Evolutionary conservation across 2,888 invertebrate genomes (phyloP).

Genomic region (Hypsopygia costalis): DNA sequence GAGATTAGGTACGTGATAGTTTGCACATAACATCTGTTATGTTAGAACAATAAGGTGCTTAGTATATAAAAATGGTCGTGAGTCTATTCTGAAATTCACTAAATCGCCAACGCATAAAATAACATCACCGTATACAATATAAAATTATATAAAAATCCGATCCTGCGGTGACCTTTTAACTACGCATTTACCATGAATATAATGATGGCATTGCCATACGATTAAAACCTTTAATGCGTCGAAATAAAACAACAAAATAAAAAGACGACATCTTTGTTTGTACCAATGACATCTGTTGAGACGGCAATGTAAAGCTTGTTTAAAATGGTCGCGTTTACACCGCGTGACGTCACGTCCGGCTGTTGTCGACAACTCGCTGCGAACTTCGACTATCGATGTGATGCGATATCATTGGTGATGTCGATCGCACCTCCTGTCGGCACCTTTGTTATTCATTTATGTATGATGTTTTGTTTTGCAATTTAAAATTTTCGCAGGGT

Average conservation of each 20-base stretch:
- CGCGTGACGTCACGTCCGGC: conserved; percentile 73
- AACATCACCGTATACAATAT: not conserved
- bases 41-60: too few species aligned
- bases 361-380: conserved; percentile 37
- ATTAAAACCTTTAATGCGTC: conserved; percentile 41
- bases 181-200: conserved; percentile 64
- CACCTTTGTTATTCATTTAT: conserved; percentile 70
- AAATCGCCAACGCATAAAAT: too few species aligned
- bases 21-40: too few species aligned
- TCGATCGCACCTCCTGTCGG: conserved; percentile 73
- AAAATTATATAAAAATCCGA: conserved; percentile 52
- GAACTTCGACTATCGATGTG: conserved; percentile 41
- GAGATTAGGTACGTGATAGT: not conserved
- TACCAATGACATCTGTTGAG: conserved; percentile 64
- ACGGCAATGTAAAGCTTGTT: conserved; percentile 68
- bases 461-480: conserved; percentile 57
- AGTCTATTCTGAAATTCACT: too few species aligned
- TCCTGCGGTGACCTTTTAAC: conserved; percentile 63
- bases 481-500: conserved; percentile 35
- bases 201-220: conserved; percentile 29
- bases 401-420: conserved; percentile 53
- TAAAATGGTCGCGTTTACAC: conserved; percentile 74
- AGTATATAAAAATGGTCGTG: too few species aligned
- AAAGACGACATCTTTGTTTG: conserved; percentile 48
- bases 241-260: conserved; percentile 32